Base-by-base conservation (phyloP, 2,113 vertebrate species). In the Catharus fuscescens region DNA sequence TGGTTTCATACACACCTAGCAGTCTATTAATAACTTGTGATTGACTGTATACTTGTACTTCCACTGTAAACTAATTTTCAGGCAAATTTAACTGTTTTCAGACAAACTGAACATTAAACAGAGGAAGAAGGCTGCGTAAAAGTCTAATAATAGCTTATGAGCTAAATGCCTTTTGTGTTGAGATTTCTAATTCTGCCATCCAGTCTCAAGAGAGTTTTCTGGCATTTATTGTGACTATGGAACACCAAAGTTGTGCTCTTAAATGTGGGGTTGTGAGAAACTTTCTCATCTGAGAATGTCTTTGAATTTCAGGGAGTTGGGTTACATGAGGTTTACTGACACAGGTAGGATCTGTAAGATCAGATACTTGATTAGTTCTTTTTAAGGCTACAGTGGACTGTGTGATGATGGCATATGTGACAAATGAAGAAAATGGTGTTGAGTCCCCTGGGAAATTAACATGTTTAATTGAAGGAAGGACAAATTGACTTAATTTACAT, bases 361-460 rank as follows among this genome's bases (percentile, higher is more conserved):
- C 54, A 77, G 81, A 42, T 40, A 47, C 67, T 71, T 36, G 21
- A 86, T 65, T 38, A 57, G 67, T 83, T 86, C 47, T 85, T 93
- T 86, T 91, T 70, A 83, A 80, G 88, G 50, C 74, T 93, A 8
- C 50, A 47, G 17, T 0, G 3, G 66, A 42, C 70, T 54, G 12
- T 57, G 69, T 60, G 90, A 24, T 54, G 59, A 66, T 79, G 67
- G 81, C 50, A 29, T 95, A 44, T 65, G 53, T 92, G 87, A 91
- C 60, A 92, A 52, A 19, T 36, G 38, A 85, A 77, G 74, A 86
- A 97, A 96, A 96, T 78, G 59, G 81, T 96, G 93, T 31, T 92
- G 92, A 80, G 90, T 67, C 85, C 44, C 18, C 25, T 67, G 85
- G 94, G 93, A 97, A 97, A 97, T 96, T 93, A 97, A 71, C 52